Conservation (phyloP, 2,888 invertebrate species). For the Mongoloraphidia duomilia region DNA sequence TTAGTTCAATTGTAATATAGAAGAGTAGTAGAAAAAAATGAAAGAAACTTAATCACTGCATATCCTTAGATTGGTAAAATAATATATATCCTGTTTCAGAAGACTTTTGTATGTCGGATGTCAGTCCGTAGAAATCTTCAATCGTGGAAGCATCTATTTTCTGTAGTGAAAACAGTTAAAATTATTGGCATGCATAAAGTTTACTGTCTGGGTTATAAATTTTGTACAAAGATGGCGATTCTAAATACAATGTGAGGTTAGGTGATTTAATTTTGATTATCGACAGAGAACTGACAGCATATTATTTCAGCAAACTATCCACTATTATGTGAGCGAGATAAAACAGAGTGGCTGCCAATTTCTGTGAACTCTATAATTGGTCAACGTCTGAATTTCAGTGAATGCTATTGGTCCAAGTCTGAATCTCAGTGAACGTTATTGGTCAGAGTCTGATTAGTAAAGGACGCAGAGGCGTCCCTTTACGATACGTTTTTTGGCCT, state of each 20-base stretch:
- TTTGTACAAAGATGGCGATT: neutral
- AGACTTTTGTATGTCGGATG: slow-evolving; percentile 96
- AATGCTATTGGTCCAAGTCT: too few species aligned
- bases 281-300: too few species aligned
- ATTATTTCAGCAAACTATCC: too few species aligned
- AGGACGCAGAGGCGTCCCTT: too few species aligned
- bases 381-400: too few species aligned
- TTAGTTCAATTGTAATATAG: slow-evolving; percentile 11
- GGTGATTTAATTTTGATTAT: neutral
- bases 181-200: neutral
- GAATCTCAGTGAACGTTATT: too few species aligned
- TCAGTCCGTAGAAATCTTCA: slow-evolving; percentile 99
- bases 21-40: slow-evolving; percentile 11
- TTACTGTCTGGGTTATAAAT: neutral
- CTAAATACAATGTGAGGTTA: too few species aligned
- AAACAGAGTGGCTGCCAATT: too few species aligned
- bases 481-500: too few species aligned
- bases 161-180: slow-evolving; percentile 37
- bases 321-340: too few species aligned
- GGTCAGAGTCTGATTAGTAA: too few species aligned
- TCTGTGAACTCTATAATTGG: too few species aligned
- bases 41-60: slow-evolving; percentile 12
- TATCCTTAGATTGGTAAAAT: slow-evolving; percentile 91
- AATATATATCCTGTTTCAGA: slow-evolving; percentile 99
- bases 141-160: slow-evolving; percentile 98